Evolutionary conservation across 2,113 vertebrate genomes (phyloP), one percentile per base, ranked within the genome.

Genomic region (Caracal caracal): DNA sequence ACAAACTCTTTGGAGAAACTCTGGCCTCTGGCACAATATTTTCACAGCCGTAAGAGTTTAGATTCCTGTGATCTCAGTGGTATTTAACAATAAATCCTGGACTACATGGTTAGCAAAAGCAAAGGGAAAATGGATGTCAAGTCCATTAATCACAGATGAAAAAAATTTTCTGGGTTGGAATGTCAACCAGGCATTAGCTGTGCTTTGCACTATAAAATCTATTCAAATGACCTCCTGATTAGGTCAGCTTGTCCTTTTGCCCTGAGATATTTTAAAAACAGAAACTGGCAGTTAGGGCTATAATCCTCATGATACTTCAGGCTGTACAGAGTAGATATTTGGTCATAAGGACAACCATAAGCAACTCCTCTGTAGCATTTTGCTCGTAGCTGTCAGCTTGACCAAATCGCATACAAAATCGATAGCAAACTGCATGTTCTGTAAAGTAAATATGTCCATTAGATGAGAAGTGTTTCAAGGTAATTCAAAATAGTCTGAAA

Each of bases 91-190:
- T 98, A 97, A 97, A 97, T 97, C 95, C 96, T 97, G 96, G 98
- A 96, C 97, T 97, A 95, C 90, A 86, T 97, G 97, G 98, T 99
- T 98, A 98, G 97, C 96, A 95, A 94, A 98, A 98, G 98, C 97
- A 98, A 96, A 98, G 95, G 97, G 96, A 98, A 98, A 97, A 94
- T 96, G 97, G 98, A 98, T 98, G 99, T 99, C 98, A 98, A 98
- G 97, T 98, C 98, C 98, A 99, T 99, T 99, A 98, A 99, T 99
- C 98, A 98, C 73, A 40, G 97, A 98, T 80, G 71, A 98, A 98
- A 99, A 97, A 97, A 97, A 97, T 97, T 96, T 97, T 97, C 90
- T 93, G 90, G 97, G 94, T 96, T 97, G 97, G 97, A 97, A 98
- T 98, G 98, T 98, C 97, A 98, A 86, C 96, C 83, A 90, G 97